Base-by-base conservation (phyloP, 2,797 vertebrate species). In the Thaleichthys pacificus region DNA sequence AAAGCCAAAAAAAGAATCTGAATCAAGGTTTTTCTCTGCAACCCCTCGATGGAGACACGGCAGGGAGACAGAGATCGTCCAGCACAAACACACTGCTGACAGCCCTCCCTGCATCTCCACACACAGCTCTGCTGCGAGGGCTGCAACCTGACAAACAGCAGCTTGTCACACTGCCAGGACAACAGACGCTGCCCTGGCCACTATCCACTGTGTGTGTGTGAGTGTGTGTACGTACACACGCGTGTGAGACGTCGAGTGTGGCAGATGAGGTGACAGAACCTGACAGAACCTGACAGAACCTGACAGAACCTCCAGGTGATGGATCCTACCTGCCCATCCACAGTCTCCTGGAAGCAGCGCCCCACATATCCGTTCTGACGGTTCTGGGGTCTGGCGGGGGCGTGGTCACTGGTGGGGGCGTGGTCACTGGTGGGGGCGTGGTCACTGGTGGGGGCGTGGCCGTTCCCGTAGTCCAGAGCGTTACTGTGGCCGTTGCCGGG, bases 301-400 rank as follows among this genome's bases (percentile, higher is more conserved):
- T 38, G 38, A 42, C 8, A 42, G 38, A 11, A 11, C 8, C 69
- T 26, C 58, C 68, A 26, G n/a, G 58, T 49, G 32, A 61, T 51
- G 3, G 3, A 54, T 19, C 3, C 88, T 92, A 98, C 97, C 97
- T 97, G 94, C 78, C 96, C 96, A 3, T 96, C 93, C 0, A 94
- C 80, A 3, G 93, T 91, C 71, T 94, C 96, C 82, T 92, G 95
- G 87, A 96, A 98, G 78, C 97, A 98, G 77, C 93, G 93, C 62
- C 97, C 97, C 77, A 97, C 90, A 1, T 90, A 80, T 73, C 86
- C 93, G 0, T 7, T 78, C 75, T 72, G 87, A 21, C 71, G 89
- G 85, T 78, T 74, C 68, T 85, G 86, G 26, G 83, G 85, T 72
- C 71, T 70, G 72, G 67, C 54, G 0, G 88, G 57, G 61, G 78